Base-by-base conservation (phyloP, 2,888 invertebrate species). In the Liopterus haemorrhoidalis region DNA sequence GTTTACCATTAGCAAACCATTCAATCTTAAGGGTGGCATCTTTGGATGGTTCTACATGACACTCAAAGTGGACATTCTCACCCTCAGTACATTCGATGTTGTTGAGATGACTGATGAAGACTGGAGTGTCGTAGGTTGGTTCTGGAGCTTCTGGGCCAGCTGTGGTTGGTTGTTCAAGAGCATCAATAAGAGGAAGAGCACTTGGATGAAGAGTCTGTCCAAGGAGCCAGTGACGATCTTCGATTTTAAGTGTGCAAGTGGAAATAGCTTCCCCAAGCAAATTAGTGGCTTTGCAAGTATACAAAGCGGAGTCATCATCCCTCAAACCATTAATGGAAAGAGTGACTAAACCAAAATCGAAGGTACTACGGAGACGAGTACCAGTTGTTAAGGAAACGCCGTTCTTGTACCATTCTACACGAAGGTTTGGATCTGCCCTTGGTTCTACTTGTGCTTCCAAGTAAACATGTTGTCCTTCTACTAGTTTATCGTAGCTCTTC, bases 341-440 rank as follows among this genome's bases (percentile, higher is more conserved):
- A 0, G 93, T 90, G 0, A 97, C 96, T 49, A 94, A 77, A 35
- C 97, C 97, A 68, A 99, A 97, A 66, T 99, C 97, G 62, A 96
- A 92, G 18, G 92, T 89, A 56, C 93, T 93, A 62, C 90, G 85
- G 50, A 95, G 77, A 55, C 96, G 79, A 22, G 94, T 85, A 54
- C 90, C 91, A 48, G 88, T 89, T 47, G 87, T 86, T 12, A 92
- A 72, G 1, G 87, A 76, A 32, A 86, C 70, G n/a, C 91, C 89
- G 63, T 92, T 93, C 63, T 91, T 91, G 68, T 86, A 92, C 92
- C 92, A 93, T 66, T 92, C 92, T 43, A 90, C 82, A 48, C 83
- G 77, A 25, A 92, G 72, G 61, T 91, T 85, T 0, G 91, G 88
- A 72, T 92, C 92, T 4, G 87, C 84, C 54, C 89, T 76, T 8